Evolutionary conservation across 53 echinoderm and acorn worm species (phyloP).

Genomic region (Patiria pectinifera): DNA sequence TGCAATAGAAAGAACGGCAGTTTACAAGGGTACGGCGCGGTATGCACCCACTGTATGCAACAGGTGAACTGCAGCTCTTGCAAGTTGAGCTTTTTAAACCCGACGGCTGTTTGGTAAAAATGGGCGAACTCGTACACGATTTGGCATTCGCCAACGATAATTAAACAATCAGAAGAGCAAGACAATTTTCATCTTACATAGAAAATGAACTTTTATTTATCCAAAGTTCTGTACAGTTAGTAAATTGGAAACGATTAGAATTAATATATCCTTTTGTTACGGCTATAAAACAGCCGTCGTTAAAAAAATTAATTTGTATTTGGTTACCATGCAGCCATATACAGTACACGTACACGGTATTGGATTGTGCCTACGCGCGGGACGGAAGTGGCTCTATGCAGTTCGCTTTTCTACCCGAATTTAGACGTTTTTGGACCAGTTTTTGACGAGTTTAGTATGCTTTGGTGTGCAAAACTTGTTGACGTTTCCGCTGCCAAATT

Average conservation of each 20-base stretch:
- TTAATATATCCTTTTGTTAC: background rate
- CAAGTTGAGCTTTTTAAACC: background rate
- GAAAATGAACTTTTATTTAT: too few species aligned
- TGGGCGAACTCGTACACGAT: background rate
- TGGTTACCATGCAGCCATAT: constrained; percentile 30
- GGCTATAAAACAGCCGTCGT: constrained; percentile 22
- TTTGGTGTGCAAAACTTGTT: too few species aligned
- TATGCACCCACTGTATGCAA: background rate
- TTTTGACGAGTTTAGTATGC: too few species aligned
- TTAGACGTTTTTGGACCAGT: too few species aligned
- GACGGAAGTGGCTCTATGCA: too few species aligned
- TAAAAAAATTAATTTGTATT: constrained; percentile 22
- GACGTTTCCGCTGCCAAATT: too few species aligned
- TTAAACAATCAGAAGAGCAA: too few species aligned
- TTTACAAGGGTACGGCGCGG: background rate
- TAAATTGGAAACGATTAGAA: background rate
- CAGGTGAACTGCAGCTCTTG: background rate
- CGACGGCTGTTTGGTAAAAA: background rate
- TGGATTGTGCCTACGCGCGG: too few species aligned
- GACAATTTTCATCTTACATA: too few species aligned
- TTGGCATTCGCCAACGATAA: too few species aligned
- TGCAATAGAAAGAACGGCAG: constrained; percentile 24
- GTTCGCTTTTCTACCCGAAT: too few species aligned
- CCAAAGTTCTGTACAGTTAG: background rate
- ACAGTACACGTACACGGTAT: too few species aligned